Conservation (phyloP, 2,888 invertebrate species). For the Meliscaeva auricollis region DNA sequence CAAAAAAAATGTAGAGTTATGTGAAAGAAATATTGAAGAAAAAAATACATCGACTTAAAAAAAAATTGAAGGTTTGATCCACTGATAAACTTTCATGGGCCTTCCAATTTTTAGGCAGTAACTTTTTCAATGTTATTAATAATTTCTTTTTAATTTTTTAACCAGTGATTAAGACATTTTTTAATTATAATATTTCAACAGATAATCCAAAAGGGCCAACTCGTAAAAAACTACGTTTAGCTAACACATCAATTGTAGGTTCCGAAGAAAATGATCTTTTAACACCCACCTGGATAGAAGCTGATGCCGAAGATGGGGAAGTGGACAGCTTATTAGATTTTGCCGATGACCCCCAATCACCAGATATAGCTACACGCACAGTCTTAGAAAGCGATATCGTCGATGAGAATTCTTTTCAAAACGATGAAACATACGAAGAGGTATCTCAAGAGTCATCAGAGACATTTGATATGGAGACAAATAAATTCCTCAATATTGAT, state of each 20-base stretch:
- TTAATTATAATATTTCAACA: constrained; percentile 20
- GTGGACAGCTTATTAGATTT: constrained; percentile 69
- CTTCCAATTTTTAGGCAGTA: no score
- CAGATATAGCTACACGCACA: background rate
- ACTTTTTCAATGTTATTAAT: background rate
- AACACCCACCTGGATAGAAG: constrained; percentile 78
- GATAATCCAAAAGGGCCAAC: constrained; percentile 52
- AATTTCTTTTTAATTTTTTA: background rate
- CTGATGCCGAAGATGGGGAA: constrained; percentile 74
- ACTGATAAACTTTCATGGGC: no score
- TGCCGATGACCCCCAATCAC: constrained; percentile 70
- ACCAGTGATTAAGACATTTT: no score
- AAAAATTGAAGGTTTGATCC: no score
- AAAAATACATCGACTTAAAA: no score
- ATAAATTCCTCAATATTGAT: constrained; percentile 77
- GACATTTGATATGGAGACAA: constrained; percentile 41
- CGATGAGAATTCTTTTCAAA: background rate
- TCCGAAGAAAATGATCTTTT: constrained; percentile 77
- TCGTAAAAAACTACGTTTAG: constrained; percentile 67
- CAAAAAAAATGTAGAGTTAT: no score
- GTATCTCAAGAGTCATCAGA: constrained; percentile 30
- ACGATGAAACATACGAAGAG: background rate
- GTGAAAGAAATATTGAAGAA: no score
- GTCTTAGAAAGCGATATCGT: constrained; percentile 8
- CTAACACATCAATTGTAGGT: constrained; percentile 49